A percentile compares a stretch with the other conserved stretches of the same genome.
Evolutionary conservation across 2,797 vertebrate genomes (phyloP).

Genomic region (Rhabdomys pumilio): DNA sequence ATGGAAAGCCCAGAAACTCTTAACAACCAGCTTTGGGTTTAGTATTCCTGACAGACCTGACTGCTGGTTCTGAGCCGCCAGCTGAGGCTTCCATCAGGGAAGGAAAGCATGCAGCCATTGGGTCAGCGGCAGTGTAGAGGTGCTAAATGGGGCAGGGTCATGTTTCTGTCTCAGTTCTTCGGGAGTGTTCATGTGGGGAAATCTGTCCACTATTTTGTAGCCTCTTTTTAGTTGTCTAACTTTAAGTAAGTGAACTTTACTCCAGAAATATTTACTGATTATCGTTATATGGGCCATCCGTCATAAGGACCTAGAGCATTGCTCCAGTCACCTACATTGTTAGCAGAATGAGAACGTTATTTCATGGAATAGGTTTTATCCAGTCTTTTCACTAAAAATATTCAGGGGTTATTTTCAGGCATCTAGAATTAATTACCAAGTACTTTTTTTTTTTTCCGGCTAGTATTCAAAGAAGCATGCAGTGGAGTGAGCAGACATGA

Average conservation of each 20-base stretch:
- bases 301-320: background rate
- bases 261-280: background rate
- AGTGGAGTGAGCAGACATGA: background rate
- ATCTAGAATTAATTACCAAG: conserved; percentile 39
- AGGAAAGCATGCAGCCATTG: conserved; percentile 2
- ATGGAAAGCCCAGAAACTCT: background rate
- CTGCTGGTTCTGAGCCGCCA: background rate
- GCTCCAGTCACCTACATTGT: background rate
- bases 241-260: conserved; percentile 46
- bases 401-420: conserved; percentile 59
- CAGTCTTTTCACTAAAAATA: conserved; percentile 19
- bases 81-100: background rate
- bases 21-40: conserved; percentile 42
- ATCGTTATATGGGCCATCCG: background rate
- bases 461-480: conserved; percentile 48
- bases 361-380: background rate
- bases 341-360: background rate
- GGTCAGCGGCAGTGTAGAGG: background rate
- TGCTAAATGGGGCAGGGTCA: background rate
- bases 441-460: background rate
- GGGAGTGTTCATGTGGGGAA: background rate
- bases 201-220: background rate
- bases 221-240: background rate
- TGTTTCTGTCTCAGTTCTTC: conserved; percentile 17
- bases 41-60: conserved; percentile 42